Base-by-base conservation (phyloP, 2,113 vertebrate species). In the Strigops habroptila region DNA sequence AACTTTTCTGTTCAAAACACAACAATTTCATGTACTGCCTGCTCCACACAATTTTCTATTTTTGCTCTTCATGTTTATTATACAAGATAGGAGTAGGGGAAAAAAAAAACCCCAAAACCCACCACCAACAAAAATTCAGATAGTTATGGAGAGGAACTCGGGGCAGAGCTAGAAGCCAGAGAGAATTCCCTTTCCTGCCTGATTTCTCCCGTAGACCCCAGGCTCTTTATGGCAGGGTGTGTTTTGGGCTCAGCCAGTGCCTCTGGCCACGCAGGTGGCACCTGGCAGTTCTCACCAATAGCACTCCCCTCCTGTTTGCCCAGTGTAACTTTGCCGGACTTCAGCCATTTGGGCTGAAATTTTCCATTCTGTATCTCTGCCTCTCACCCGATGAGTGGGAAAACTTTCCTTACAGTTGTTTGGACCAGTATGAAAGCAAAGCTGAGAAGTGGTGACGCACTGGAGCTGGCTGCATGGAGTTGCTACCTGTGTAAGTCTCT, bases 301-400 rank as follows among this genome's bases (percentile, higher is more conserved):
- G 31, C 43, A 63, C 44, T 94, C 89, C 23, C 23, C 9, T 94
- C 62, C 65, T 93, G 81, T 96, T 94, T 96, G 74, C 70, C 49
- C 21, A 11, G 49, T 69, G 44, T 19, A 63, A 53, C 67, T 95
- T 80, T 70, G 59, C 41, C 0, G 35, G 31, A 78, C 55, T 93
- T 81, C 37, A 86, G 51, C 39, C 10, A 41, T 52, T 94, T 71
- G 60, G 39, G 43, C 17, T 74, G 91, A 92, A 96, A 91, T 87
- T 96, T 95, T 97, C 93, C 95, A 67, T 85, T 91, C 73, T 68
- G 10, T 83, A 81, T 81, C 80, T 94, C 62, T 3, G 3, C 27
- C 43, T 86, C 78, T 46, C 43, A 63, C 17, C 12, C 65, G 65
- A 73, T n/a, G 8, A 0, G 5, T 15, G 4, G 12, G 30, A 18